A percentile compares a stretch with the other conserved stretches of the same genome.
Conservation (phyloP, 2,888 invertebrate genomes). For the Nycteola revayana region DNA sequence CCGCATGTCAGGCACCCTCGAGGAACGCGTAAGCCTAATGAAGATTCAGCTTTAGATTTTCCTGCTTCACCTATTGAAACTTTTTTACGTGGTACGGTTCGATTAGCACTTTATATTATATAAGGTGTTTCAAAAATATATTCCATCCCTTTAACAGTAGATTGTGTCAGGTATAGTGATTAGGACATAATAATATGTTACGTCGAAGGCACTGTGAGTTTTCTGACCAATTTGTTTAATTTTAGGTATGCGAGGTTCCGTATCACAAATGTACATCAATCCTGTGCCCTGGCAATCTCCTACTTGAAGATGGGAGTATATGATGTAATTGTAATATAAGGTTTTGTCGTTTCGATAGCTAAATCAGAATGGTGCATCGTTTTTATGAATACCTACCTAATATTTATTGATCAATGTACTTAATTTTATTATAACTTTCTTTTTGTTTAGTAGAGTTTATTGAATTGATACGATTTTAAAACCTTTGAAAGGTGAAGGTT, state of each 20-base stretch:
- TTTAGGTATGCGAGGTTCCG: conserved; percentile 84
- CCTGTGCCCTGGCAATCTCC: conserved; percentile 84
- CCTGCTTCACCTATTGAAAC: too few species aligned
- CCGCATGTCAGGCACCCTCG: too few species aligned
- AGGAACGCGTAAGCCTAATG: too few species aligned
- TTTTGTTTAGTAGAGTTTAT: conserved; percentile 48
- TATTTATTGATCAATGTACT: conserved; percentile 36
- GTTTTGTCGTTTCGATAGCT: conserved; percentile 17
- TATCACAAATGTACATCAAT: conserved; percentile 84
- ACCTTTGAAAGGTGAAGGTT: conserved; percentile 27
- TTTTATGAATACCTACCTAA: conserved; percentile 16
- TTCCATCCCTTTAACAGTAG: too few species aligned
- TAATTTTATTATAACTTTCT: conserved; percentile 60
- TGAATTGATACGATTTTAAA: conserved; percentile 32
- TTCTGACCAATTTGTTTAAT: conserved; percentile 18
- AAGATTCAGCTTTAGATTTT: too few species aligned
- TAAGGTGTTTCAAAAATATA: too few species aligned
- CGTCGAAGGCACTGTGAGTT: too few species aligned
- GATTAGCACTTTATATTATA: too few species aligned
- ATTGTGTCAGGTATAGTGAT: too few species aligned
- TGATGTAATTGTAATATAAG: conserved; percentile 29
- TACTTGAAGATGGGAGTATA: conserved; percentile 40
- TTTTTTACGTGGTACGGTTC: too few species aligned
- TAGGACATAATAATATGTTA: too few species aligned
- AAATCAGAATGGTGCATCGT: conserved; percentile 24